A percentile compares a stretch with the other conserved stretches of the same genome.
phyloP scores from a whole-genome alignment of 2,113 vertebrate genomes.

The Chrysochloris asiatica region DNA sequence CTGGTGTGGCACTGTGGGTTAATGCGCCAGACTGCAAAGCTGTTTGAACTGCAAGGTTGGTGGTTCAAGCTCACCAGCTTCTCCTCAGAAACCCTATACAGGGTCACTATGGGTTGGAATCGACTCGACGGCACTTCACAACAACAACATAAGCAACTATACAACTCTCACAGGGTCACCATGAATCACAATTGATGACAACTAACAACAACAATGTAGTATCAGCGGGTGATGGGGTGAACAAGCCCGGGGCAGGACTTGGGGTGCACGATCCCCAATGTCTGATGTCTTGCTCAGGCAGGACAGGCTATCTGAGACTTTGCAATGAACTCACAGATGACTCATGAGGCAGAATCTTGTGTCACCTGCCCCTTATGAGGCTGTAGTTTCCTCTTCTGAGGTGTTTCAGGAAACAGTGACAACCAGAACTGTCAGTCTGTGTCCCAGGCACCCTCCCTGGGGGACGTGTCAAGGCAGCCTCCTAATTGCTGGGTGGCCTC shows the following conservation, averaged over 20 bases:
- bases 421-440: background rate
- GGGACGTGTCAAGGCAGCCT: background rate
- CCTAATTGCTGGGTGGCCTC: conserved; percentile 56
- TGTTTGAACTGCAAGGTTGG: too few relatives aligned
- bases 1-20: too few relatives aligned
- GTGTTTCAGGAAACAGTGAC: background rate
- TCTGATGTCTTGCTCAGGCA: too few relatives aligned
- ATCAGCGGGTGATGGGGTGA: rapidly evolving
- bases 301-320: background rate
- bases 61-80: too few relatives aligned
- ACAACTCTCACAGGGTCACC: background rate
- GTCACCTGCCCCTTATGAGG: background rate
- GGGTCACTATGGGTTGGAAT: too few relatives aligned
- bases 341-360: background rate
- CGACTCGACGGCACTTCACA: too few relatives aligned
- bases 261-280: too few relatives aligned
- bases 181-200: background rate
- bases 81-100: too few relatives aligned
- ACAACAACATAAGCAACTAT: too few relatives aligned
- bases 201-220: background rate
- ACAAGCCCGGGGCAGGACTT: background rate
- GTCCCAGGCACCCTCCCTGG: background rate
- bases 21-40: too few relatives aligned
- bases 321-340: background rate
- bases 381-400: background rate